phyloP scores from a whole-genome alignment of 2,888 invertebrate genomes.

The Stramonita haemastoma region DNA sequence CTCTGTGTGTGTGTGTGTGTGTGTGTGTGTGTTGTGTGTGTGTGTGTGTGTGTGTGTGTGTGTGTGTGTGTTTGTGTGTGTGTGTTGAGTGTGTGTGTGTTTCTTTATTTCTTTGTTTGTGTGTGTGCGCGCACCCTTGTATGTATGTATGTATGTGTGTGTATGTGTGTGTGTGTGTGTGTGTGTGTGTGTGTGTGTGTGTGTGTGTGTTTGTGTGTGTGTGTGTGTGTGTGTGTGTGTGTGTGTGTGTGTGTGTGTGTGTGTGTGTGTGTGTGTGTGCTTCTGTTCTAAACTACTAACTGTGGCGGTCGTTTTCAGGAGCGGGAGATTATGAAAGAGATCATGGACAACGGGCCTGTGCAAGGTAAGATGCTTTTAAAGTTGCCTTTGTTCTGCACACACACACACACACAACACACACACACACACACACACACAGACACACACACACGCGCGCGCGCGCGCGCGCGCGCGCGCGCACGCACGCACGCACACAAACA shows the following conservation, averaged over 20 bases:
- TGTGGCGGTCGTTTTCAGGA: slow-evolving; percentile 70
- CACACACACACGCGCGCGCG: slow-evolving; percentile 4
- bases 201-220: neutral
- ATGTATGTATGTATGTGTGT: neutral
- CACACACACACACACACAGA: slow-evolving; percentile 22
- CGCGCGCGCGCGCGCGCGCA: neutral
- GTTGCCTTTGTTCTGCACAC: neutral
- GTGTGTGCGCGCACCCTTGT: neutral
- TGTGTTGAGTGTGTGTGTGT: neutral
- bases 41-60: neutral
- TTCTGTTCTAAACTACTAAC: too few species aligned
- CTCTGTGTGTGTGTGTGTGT: too few species aligned
- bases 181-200: neutral
- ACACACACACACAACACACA: slow-evolving; percentile 7
- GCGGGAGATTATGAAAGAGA: slow-evolving; percentile 95
- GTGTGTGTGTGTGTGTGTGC: too few species aligned
- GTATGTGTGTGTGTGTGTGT: neutral
- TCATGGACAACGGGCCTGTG: slow-evolving; percentile 92
- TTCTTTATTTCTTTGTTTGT: too few species aligned
- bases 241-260: neutral
- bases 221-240: slow-evolving; percentile 1
- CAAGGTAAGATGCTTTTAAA: slow-evolving; percentile 81
- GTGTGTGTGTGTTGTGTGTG: neutral
- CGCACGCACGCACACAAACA: neutral
- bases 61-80: neutral